Evolutionary conservation across 2,113 vertebrate genomes (phyloP).

Genomic region (Formicarius rufipectus): DNA sequence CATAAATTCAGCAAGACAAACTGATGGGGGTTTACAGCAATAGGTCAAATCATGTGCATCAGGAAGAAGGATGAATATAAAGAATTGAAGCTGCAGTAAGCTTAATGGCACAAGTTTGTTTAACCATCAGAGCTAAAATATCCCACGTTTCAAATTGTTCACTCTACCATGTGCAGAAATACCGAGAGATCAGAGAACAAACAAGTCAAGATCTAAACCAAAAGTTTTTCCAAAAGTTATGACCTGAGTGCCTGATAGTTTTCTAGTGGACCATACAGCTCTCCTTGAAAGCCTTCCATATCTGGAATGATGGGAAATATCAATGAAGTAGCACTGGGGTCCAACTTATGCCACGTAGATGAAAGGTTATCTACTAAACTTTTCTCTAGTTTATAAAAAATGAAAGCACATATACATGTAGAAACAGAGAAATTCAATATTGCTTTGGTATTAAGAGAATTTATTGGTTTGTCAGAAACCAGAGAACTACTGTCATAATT

Average conservation of each 20-base stretch:
- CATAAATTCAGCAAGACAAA: not conserved
- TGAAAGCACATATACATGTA: not conserved
- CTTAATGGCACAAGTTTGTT: not conserved
- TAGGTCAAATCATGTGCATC: accelerated
- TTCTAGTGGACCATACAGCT: not conserved
- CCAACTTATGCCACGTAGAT: not conserved
- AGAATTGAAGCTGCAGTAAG: not conserved
- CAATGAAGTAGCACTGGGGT: not conserved
- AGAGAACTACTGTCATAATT: not conserved
- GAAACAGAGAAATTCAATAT: not conserved
- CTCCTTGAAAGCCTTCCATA: not conserved
- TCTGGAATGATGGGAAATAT: not conserved
- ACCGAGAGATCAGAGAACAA: not conserved
- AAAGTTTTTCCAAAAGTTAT: not conserved
- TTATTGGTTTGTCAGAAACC: not conserved
- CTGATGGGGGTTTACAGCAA: not conserved
- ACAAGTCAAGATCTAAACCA: not conserved
- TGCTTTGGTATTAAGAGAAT: not conserved
- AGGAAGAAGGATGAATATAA: not conserved
- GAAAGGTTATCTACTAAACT: not conserved
- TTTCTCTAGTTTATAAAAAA: not conserved
- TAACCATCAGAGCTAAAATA: not conserved
- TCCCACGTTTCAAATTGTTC: not conserved
- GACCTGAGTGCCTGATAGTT: not conserved
- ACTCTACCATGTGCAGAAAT: not conserved